Evolutionary conservation across 2,888 invertebrate genomes (phyloP).

Genomic region (Strigamia maritima): DNA sequence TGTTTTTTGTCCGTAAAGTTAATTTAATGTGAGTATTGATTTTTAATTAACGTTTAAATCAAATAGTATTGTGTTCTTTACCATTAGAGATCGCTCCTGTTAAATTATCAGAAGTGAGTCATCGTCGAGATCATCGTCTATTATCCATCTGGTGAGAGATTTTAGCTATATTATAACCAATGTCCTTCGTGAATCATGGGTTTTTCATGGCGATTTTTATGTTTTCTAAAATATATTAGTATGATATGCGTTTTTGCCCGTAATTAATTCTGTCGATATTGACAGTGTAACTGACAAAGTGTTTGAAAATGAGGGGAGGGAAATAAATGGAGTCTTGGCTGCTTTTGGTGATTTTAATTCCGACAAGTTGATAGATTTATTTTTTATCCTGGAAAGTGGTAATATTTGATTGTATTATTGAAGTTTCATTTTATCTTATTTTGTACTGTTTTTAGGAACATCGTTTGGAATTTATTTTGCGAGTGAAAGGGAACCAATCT

Average conservation of each 20-base stretch:
- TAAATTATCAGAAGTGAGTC: too few relatives aligned
- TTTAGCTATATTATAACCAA: too few relatives aligned
- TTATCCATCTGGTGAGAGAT: too few relatives aligned
- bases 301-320: background rate
- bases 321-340: slow-evolving; percentile 71
- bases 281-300: background rate
- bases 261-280: background rate
- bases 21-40: too few relatives aligned
- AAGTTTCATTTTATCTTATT: background rate
- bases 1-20: too few relatives aligned
- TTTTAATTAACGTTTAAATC: too few relatives aligned
- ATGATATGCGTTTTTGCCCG: background rate
- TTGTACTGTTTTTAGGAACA: slow-evolving; percentile 54
- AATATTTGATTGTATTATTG: background rate
- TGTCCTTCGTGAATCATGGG: too few relatives aligned
- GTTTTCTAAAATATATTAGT: background rate
- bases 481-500: slow-evolving; percentile 44
- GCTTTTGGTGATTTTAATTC: slow-evolving; percentile 96
- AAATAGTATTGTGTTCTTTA: too few relatives aligned
- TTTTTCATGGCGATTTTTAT: background rate
- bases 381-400: slow-evolving; percentile 66
- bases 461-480: slow-evolving; percentile 5
- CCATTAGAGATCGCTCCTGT: too few relatives aligned
- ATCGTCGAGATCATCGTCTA: too few relatives aligned
- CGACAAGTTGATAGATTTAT: slow-evolving; percentile 89